phyloP scores from a whole-genome alignment of 2,113 vertebrate species.

The Jaculus jaculus region DNA sequence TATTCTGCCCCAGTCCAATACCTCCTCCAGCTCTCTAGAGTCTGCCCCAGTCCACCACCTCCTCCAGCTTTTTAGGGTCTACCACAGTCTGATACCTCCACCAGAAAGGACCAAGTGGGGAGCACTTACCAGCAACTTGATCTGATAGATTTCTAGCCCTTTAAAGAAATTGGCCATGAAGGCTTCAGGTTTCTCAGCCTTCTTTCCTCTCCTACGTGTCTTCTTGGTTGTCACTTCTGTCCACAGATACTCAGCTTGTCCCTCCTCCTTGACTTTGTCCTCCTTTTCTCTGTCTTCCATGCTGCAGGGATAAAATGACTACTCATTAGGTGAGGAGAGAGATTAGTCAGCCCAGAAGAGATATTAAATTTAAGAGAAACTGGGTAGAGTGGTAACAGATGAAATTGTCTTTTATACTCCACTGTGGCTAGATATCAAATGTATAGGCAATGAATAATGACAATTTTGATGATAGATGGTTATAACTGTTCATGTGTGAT shows the following conservation, averaged over 20 bases:
- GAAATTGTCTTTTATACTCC: not conserved
- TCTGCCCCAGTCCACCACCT: too few species aligned
- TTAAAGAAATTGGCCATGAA: conserved; percentile 96
- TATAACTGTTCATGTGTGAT: not conserved
- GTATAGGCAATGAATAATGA: not conserved
- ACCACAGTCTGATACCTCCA: not conserved
- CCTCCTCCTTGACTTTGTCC: conserved; percentile 89
- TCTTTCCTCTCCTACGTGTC: conserved; percentile 90
- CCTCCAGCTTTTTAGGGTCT: not conserved
- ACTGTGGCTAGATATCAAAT: not conserved
- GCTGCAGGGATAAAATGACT: conserved; percentile 81
- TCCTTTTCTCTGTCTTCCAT: conserved; percentile 95
- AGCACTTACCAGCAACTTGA: conserved; percentile 92
- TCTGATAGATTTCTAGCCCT: conserved; percentile 96
- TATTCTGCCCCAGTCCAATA: not conserved
- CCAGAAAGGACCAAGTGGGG: rapidly evolving
- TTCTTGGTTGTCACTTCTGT: conserved; percentile 87
- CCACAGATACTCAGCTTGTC: conserved; percentile 80
- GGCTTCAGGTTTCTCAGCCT: conserved; percentile 90
- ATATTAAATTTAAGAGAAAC: not conserved
- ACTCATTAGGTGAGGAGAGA: not conserved
- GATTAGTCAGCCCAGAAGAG: not conserved
- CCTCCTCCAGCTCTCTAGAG: too few species aligned
- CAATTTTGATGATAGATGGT: not conserved
- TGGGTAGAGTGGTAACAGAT: not conserved